These are phyloP conservation scores for Empidonax alnorum DNA, from an alignment of 2,113 vertebrate genomes.

Conservation along the genomic window DNA sequence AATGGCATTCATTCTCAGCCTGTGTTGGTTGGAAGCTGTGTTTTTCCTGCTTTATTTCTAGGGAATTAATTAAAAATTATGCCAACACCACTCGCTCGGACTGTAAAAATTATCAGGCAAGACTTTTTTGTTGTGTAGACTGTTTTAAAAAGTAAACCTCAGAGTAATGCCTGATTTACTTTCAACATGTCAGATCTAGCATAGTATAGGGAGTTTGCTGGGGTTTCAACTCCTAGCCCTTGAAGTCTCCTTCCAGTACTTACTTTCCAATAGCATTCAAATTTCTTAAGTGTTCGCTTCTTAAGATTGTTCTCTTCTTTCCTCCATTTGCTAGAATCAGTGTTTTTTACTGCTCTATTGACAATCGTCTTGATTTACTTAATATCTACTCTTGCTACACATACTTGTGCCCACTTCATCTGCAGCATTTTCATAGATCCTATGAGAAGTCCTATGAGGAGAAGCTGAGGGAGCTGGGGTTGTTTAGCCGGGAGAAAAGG, in stretches of 20 bases:
- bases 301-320: neutral
- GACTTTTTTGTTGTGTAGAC: neutral
- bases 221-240: neutral
- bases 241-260: neutral
- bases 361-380: neutral
- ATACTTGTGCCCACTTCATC: neutral
- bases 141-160: neutral
- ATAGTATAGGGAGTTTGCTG: neutral
- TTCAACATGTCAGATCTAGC: neutral
- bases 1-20: fast-evolving
- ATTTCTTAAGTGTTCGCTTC: neutral
- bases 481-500: no score
- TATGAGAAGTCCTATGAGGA: neutral
- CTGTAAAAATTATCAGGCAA: neutral
- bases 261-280: neutral
- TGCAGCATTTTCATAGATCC: neutral
- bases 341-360: neutral
- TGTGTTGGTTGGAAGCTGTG: neutral
- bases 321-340: neutral
- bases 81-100: neutral
- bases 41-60: neutral
- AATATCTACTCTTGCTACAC: neutral
- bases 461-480: no score
- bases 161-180: neutral
- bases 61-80: neutral